These are phyloP conservation scores for Characodon lateralis DNA, from an alignment of 2,797 vertebrate species.

Conservation along the genomic window DNA sequence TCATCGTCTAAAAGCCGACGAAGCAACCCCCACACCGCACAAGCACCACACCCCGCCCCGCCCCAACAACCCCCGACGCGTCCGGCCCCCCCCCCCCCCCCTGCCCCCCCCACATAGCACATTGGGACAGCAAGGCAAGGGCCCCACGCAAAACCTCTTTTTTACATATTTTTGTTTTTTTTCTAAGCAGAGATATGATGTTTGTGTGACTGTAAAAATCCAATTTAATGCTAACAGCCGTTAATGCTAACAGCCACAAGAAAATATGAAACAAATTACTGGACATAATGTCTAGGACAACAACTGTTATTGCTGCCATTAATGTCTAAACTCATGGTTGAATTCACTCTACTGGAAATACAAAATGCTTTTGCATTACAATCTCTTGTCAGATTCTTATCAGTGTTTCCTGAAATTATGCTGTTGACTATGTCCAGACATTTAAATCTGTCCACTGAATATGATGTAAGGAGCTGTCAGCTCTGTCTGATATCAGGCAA, in stretches of 20 bases:
- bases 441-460: background rate
- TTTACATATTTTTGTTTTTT: background rate
- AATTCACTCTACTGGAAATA: background rate
- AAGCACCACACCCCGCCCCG: too few relatives aligned
- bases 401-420: background rate
- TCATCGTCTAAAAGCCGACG: too few relatives aligned
- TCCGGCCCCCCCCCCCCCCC: too few relatives aligned
- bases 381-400: background rate
- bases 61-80: too few relatives aligned
- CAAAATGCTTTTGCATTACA: background rate
- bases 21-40: too few relatives aligned
- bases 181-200: background rate
- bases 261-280: background rate
- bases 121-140: too few relatives aligned
- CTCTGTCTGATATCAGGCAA: constrained; percentile 3
- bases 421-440: background rate
- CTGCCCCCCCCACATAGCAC: too few relatives aligned
- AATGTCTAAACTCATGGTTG: background rate
- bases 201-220: background rate
- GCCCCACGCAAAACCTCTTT: background rate
- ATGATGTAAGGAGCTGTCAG: constrained; percentile 1
- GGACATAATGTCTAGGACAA: background rate
- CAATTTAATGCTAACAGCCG: background rate
- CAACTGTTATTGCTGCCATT: background rate
- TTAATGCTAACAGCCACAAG: too few relatives aligned